A percentile compares a stretch with the other conserved stretches of the same genome.
Evolutionary conservation across 2,888 invertebrate species (phyloP).

Genomic region (Schizaphis graminum): DNA sequence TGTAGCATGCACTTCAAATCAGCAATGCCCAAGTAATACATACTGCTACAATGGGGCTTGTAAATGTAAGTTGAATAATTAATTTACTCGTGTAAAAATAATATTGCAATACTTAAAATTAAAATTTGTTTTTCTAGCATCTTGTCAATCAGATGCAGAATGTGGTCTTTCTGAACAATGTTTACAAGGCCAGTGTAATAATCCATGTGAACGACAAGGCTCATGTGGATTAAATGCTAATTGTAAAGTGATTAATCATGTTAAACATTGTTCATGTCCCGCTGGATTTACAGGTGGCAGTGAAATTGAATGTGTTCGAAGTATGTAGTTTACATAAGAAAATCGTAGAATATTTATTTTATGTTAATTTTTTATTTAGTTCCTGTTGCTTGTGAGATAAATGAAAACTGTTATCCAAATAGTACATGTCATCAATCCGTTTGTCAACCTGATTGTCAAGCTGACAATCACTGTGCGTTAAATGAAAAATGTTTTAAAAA

Average conservation of each 20-base stretch:
- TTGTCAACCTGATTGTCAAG: slow-evolving; percentile 82
- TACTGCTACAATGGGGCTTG: slow-evolving; percentile 87
- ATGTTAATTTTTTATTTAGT: slow-evolving; percentile 73
- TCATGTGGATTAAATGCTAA: slow-evolving; percentile 88
- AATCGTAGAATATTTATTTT: neutral
- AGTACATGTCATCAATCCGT: slow-evolving; percentile 85
- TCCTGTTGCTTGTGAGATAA: slow-evolving; percentile 81
- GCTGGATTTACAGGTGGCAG: slow-evolving; percentile 88
- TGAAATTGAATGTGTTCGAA: slow-evolving; percentile 86
- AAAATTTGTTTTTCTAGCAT: slow-evolving; percentile 73
- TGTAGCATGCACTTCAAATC: slow-evolving; percentile 79
- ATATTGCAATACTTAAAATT: neutral
- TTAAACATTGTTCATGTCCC: slow-evolving; percentile 86
- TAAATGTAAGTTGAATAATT: slow-evolving; percentile 77
- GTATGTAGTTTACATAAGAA: slow-evolving; percentile 73
- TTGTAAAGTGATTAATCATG: slow-evolving; percentile 80
- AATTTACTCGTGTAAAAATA: neutral
- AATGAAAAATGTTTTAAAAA: slow-evolving; percentile 90
- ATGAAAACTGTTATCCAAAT: slow-evolving; percentile 80
- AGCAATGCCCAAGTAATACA: slow-evolving; percentile 83
- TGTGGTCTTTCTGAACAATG: slow-evolving; percentile 86
- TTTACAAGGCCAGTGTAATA: slow-evolving; percentile 83
- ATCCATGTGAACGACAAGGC: slow-evolving; percentile 82
- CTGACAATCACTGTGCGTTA: slow-evolving; percentile 86
- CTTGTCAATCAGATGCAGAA: slow-evolving; percentile 84